phyloP scores from a whole-genome alignment of 2,113 vertebrate genomes.

The Psittacara wagleri region DNA sequence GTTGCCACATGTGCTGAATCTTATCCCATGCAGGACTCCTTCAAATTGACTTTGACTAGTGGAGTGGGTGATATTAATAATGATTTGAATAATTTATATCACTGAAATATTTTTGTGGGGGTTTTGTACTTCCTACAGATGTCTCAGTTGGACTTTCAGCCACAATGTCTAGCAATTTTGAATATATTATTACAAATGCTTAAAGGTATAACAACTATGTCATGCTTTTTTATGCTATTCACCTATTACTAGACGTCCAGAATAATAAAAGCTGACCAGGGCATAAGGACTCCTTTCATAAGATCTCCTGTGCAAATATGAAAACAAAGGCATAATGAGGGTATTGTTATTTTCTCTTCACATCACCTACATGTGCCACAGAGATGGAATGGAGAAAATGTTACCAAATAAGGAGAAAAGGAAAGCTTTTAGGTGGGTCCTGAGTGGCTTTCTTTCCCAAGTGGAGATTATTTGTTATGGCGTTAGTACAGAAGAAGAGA shows the following conservation, averaged over 20 bases:
- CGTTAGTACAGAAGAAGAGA: neutral
- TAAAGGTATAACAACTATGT: neutral
- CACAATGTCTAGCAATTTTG: neutral
- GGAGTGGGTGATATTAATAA: conserved; percentile 12
- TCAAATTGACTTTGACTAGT: neutral
- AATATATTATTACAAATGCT: neutral
- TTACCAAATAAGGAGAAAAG: neutral
- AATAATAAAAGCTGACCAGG: neutral
- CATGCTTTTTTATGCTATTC: neutral
- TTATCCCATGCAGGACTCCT: neutral
- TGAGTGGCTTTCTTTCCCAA: neutral
- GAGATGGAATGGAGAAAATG: neutral
- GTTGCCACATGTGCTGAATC: conserved; percentile 20
- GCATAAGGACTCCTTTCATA: neutral
- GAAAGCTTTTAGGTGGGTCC: neutral
- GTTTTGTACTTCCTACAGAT: neutral
- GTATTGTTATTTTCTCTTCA: conserved; percentile 4
- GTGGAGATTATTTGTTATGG: neutral
- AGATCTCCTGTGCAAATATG: neutral
- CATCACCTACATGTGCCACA: neutral
- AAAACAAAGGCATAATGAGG: neutral
- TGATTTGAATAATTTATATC: conserved; percentile 15
- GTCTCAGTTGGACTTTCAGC: conserved; percentile 12
- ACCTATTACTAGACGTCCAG: neutral
- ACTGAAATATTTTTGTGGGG: conserved; percentile 1